A percentile compares a stretch with the other conserved stretches of the same genome.
phyloP scores from a whole-genome alignment of 2,888 invertebrate species.

The Trilocha varians region DNA sequence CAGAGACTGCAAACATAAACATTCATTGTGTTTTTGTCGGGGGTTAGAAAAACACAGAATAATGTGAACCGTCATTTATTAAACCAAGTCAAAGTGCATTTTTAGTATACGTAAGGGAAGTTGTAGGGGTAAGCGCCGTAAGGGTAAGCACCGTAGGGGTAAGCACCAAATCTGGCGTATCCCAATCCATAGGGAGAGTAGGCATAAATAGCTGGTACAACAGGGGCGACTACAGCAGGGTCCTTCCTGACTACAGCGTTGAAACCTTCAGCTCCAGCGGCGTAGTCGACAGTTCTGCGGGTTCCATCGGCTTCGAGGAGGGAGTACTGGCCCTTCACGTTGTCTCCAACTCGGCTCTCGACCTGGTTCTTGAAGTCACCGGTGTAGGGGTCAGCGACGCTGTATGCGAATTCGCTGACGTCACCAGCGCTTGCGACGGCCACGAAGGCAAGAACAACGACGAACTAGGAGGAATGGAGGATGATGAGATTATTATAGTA shows the following conservation, averaged over 20 bases:
- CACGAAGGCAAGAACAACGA: constrained; percentile 35
- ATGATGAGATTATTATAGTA: no score
- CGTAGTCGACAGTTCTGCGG: constrained; percentile 67
- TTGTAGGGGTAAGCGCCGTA: constrained; percentile 9
- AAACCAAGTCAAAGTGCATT: neutral
- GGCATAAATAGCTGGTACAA: constrained; percentile 14
- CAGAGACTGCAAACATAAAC: no score
- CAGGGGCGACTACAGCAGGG: constrained; percentile 34
- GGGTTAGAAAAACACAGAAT: neutral
- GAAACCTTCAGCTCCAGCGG: constrained; percentile 65
- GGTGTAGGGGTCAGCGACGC: constrained; percentile 62
- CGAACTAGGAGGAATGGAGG: constrained; percentile 29
- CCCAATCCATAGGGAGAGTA: constrained; percentile 7
- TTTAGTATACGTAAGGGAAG: neutral
- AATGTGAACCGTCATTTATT: neutral
- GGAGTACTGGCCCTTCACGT: constrained; percentile 37
- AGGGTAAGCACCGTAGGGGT: constrained; percentile 17
- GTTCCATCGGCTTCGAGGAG: constrained; percentile 67
- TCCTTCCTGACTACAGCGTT: constrained; percentile 69
- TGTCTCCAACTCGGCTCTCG: constrained; percentile 31
- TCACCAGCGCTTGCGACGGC: constrained; percentile 34
- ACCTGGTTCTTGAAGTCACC: constrained; percentile 66
- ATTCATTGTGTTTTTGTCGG: no score
- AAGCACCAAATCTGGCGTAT: constrained; percentile 7
- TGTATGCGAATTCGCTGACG: constrained; percentile 59